phyloP scores from a whole-genome alignment of 2,888 invertebrate genomes.

The Slavum lentiscoides region DNA sequence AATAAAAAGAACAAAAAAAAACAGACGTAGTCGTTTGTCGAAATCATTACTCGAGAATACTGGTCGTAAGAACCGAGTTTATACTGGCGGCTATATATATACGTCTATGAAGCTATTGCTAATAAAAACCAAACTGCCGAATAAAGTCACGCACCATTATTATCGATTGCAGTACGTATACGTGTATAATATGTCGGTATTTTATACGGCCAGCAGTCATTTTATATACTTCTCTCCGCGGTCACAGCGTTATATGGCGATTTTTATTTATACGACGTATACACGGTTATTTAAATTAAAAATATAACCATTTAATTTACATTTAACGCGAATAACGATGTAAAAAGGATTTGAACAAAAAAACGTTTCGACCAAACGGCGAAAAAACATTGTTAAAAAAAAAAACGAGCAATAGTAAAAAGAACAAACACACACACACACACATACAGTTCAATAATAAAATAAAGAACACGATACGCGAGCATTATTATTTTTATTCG shows the following conservation, averaged over 20 bases:
- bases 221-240: neutral
- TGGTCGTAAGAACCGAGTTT: neutral
- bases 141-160: slow-evolving; percentile 12
- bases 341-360: neutral
- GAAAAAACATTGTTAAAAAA: too few species aligned
- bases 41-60: slow-evolving; percentile 29
- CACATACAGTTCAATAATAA: too few species aligned
- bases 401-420: too few species aligned
- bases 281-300: neutral
- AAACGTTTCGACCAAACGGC: too few species aligned
- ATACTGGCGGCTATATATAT: too few species aligned
- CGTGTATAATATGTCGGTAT: neutral
- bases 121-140: slow-evolving; percentile 20
- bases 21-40: neutral
- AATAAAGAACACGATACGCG: too few species aligned
- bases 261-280: neutral
- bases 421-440: too few species aligned
- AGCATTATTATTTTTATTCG: too few species aligned
- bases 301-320: slow-evolving; percentile 2
- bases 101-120: neutral
- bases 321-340: slow-evolving; percentile 20
- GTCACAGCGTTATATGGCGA: neutral
- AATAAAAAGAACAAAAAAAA: neutral
- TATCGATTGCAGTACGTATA: neutral
- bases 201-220: neutral